phyloP scores from a whole-genome alignment of 1,140 invertebrate species.

The Bradysia coprophila region DNA sequence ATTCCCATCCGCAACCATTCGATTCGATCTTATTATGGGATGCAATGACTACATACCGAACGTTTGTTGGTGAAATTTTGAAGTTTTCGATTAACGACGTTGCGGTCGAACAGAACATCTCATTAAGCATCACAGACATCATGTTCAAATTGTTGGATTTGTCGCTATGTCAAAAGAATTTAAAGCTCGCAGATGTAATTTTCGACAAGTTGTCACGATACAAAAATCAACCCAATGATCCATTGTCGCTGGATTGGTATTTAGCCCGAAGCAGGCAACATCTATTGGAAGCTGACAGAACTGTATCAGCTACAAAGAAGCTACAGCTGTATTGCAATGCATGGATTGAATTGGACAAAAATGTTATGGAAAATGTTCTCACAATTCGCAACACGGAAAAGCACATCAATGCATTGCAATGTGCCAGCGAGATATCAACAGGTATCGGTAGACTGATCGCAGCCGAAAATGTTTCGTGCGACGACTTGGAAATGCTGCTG shows the following conservation, averaged over 20 bases:
- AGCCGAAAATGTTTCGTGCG: too few relatives aligned
- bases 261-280: neutral
- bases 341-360: neutral
- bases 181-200: neutral
- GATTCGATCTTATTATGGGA: constrained; percentile 1
- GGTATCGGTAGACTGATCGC: too few relatives aligned
- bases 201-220: neutral
- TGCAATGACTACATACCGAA: constrained; percentile 3
- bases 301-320: neutral
- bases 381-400: neutral
- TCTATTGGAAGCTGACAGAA: neutral
- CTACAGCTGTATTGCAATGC: neutral
- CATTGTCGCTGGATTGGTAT: neutral
- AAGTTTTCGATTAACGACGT: neutral
- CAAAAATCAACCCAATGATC: neutral
- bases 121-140: neutral
- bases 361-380: neutral
- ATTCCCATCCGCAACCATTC: neutral
- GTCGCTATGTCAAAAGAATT: neutral
- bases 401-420: neutral
- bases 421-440: neutral
- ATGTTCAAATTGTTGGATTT: neutral
- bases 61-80: neutral
- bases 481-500: too few relatives aligned
- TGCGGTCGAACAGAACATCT: neutral